Conservation (phyloP, 2,113 vertebrate species). For the Oncorhynchus kisutch region DNA sequence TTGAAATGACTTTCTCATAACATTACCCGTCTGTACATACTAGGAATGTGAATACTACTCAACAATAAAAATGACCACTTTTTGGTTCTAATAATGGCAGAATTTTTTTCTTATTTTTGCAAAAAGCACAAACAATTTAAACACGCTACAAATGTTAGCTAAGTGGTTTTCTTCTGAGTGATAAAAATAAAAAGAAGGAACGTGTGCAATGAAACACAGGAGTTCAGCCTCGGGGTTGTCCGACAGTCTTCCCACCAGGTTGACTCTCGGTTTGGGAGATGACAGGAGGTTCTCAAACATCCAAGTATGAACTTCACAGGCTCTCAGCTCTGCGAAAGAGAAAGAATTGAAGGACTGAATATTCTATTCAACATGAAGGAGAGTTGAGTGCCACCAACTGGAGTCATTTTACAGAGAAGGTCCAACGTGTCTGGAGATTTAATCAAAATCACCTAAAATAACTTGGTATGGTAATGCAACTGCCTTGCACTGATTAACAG, state of each 20-base stretch:
- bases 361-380: too few species aligned
- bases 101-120: slow-evolving; percentile 62
- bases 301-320: slow-evolving; percentile 35
- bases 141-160: slow-evolving; percentile 77
- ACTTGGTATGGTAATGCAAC: too few species aligned
- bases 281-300: slow-evolving; percentile 25
- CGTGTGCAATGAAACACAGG: slow-evolving; percentile 45
- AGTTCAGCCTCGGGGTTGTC: slow-evolving; percentile 3
- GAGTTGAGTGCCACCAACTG: too few species aligned
- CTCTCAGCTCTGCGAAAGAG: slow-evolving; percentile 49
- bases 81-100: slow-evolving; percentile 66
- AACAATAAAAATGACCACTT: slow-evolving; percentile 23
- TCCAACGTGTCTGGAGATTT: too few species aligned
- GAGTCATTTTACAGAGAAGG: too few species aligned
- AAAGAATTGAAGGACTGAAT: neutral
- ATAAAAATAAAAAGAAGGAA: slow-evolving; percentile 56
- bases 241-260: neutral
- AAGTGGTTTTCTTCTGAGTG: slow-evolving; percentile 82
- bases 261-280: slow-evolving; percentile 18
- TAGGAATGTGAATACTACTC: slow-evolving; percentile 63
- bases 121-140: slow-evolving; percentile 52
- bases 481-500: too few species aligned
- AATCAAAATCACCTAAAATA: too few species aligned
- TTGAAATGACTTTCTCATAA: slow-evolving; percentile 13
- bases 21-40: slow-evolving; percentile 39